Percentiles rank a stretch among this genome's conserved stretches.
Evolutionary conservation across 1,140 invertebrate genomes (phyloP).

Genomic region (Drosophila obscura): DNA sequence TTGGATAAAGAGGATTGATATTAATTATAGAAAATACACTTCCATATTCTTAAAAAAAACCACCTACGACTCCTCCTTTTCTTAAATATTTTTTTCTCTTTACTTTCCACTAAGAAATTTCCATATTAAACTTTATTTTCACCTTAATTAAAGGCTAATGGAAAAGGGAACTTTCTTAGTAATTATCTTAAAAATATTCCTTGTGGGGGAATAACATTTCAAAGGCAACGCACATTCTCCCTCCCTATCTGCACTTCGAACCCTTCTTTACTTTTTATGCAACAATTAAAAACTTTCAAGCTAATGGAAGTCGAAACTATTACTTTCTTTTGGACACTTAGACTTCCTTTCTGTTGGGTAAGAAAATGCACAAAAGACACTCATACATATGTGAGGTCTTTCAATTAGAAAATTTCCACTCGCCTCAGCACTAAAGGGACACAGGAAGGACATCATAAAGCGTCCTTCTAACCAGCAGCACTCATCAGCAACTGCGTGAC

Average conservation of each 20-base stretch:
- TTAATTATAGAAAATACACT: no score
- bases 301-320: conserved; percentile 58
- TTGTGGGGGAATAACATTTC: no score
- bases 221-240: no score
- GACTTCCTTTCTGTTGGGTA: no score
- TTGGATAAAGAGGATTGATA: no score
- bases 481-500: conserved; percentile 21
- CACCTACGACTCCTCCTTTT: no score
- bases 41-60: no score
- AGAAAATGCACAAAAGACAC: no score
- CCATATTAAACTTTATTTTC: no score
- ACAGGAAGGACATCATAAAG: conserved; percentile 30
- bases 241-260: not conserved
- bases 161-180: not conserved
- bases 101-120: no score
- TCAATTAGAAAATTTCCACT: conserved; percentile 68
- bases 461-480: conserved; percentile 19
- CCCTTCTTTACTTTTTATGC: not conserved
- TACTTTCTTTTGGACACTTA: conserved; percentile 28
- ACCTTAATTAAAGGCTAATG: not conserved
- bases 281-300: conserved; percentile 46
- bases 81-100: no score
- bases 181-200: no score
- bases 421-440: conserved; percentile 68
- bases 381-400: conserved; percentile 37